phyloP scores from a whole-genome alignment of 1,140 invertebrate genomes.

The Holcopasites calliopsidis region DNA sequence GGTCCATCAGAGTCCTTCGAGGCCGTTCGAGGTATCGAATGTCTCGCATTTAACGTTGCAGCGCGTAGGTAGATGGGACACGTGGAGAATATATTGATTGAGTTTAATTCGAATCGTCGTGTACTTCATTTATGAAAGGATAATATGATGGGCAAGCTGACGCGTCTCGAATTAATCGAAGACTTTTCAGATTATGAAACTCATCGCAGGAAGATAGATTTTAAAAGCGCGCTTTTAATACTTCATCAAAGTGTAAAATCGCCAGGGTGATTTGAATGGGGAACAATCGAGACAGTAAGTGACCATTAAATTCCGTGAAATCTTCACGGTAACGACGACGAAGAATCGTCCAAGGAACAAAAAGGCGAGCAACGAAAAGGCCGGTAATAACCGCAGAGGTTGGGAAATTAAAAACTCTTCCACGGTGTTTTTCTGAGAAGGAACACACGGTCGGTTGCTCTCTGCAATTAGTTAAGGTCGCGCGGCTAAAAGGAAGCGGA shows the following conservation, averaged over 20 bases:
- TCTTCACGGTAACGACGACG: background rate
- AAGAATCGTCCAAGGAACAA: background rate
- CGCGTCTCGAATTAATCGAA: too few relatives aligned
- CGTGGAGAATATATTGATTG: background rate
- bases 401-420: background rate
- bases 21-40: background rate
- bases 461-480: conserved; percentile 42
- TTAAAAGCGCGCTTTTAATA: too few relatives aligned
- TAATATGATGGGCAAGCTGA: too few relatives aligned
- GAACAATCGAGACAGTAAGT: too few relatives aligned
- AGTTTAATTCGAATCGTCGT: conserved; percentile 9
- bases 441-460: background rate
- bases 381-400: too few relatives aligned
- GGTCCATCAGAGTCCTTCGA: background rate
- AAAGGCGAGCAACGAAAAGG: background rate
- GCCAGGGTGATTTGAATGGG: too few relatives aligned
- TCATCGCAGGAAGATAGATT: too few relatives aligned
- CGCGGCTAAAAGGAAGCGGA: conserved; percentile 3
- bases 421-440: background rate
- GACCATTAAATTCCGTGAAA: too few relatives aligned
- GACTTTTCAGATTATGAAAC: too few relatives aligned
- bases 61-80: background rate
- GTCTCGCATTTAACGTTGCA: background rate
- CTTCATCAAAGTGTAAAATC: too few relatives aligned
- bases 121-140: background rate